These are phyloP conservation scores for Butorides virescens DNA, from an alignment of 2,113 vertebrate species.

Conservation along the genomic window DNA sequence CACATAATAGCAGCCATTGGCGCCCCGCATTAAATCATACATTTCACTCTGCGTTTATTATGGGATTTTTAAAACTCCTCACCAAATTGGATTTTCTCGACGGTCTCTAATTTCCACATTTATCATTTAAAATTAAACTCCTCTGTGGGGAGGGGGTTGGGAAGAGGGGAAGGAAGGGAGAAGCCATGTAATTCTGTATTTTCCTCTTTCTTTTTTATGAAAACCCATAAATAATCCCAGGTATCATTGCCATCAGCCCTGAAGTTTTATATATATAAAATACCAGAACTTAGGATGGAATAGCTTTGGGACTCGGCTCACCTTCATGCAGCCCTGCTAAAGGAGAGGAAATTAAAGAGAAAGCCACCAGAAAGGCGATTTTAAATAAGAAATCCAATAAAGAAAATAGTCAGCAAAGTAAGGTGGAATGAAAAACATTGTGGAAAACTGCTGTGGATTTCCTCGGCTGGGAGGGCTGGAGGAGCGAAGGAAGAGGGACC, in stretches of 20 bases:
- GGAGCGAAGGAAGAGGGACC: background rate
- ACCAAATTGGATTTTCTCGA: slow-evolving; percentile 94
- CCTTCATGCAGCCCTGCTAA: slow-evolving; percentile 15
- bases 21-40: slow-evolving; percentile 90
- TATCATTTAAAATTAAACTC: slow-evolving; percentile 97
- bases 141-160: slow-evolving; percentile 65
- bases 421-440: background rate
- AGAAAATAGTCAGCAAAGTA: slow-evolving; percentile 23
- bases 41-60: slow-evolving; percentile 86
- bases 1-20: slow-evolving; percentile 90
- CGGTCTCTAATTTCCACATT: slow-evolving; percentile 94
- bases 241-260: slow-evolving; percentile 64
- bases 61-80: slow-evolving; percentile 86
- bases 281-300: slow-evolving; percentile 47
- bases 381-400: slow-evolving; percentile 59
- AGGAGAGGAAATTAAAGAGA: slow-evolving; percentile 44
- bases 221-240: slow-evolving; percentile 81
- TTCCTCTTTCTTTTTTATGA: slow-evolving; percentile 75
- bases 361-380: slow-evolving; percentile 22
- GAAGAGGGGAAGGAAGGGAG: slow-evolving; percentile 54
- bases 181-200: slow-evolving; percentile 71
- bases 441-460: slow-evolving; percentile 16
- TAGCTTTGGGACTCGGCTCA: slow-evolving; percentile 35
- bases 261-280: slow-evolving; percentile 59
- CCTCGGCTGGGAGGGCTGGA: background rate